Evolutionary conservation across 2,113 vertebrate species (phyloP).

Genomic region (Zosterops hypoxanthus): DNA sequence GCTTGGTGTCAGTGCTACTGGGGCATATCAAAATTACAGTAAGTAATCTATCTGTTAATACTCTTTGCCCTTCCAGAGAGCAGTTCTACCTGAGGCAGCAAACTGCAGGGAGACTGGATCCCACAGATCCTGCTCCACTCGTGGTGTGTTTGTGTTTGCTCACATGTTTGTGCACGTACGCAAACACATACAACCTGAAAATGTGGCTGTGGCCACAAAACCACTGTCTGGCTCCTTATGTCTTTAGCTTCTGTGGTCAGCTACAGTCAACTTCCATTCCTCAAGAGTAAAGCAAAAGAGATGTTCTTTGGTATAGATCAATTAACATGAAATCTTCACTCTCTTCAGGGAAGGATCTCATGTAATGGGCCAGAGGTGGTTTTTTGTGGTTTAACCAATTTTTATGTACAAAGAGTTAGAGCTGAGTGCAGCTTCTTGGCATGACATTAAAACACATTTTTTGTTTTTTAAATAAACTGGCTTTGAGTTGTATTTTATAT

Average conservation of each 20-base stretch:
- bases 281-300: background rate
- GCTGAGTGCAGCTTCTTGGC: background rate
- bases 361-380: background rate
- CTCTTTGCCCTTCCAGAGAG: background rate
- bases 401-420: conserved; percentile 21
- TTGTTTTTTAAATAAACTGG: background rate
- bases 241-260: conserved; percentile 2
- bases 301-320: background rate
- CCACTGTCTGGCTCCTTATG: background rate
- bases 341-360: background rate
- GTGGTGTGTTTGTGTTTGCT: background rate
- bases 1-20: background rate
- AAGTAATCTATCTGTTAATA: background rate
- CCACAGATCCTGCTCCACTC: background rate
- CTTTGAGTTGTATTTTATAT: background rate
- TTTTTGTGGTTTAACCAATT: conserved; percentile 35
- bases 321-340: background rate
- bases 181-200: conserved; percentile 1
- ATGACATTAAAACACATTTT: background rate
- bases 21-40: background rate
- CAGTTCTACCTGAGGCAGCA: background rate
- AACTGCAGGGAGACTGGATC: background rate
- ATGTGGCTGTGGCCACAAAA: background rate
- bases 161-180: background rate
- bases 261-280: background rate